A percentile compares a stretch with the other conserved stretches of the same genome.
Evolutionary conservation across 2,888 invertebrate species (phyloP).

Genomic region (Drosophila greeni): DNA sequence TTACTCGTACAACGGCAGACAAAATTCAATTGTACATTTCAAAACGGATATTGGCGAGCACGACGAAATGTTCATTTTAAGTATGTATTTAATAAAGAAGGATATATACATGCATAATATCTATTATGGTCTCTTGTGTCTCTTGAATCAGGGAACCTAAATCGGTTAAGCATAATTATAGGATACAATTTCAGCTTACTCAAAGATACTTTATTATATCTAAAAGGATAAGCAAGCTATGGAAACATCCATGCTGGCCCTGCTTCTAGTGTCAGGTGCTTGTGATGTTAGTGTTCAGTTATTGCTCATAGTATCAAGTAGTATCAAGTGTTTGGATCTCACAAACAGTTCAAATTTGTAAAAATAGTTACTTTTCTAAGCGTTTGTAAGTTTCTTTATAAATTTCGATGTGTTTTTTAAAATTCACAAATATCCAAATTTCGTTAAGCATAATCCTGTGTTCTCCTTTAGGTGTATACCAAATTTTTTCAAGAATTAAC

Average conservation of each 20-base stretch:
- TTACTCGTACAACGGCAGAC: constrained; percentile 39
- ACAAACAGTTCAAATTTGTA: too few species aligned
- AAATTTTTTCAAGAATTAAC: not conserved
- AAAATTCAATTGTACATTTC: constrained; percentile 47
- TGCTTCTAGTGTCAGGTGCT: not conserved
- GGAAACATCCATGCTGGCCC: not conserved
- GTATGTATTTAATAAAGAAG: constrained; percentile 42
- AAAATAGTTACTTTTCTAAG: not conserved
- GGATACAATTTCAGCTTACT: not conserved
- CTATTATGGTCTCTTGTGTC: not conserved
- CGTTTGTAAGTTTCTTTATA: not conserved
- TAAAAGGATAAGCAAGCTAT: not conserved
- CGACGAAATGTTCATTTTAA: constrained; percentile 37
- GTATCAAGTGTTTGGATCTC: too few species aligned
- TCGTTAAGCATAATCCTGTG: not conserved
- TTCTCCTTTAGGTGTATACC: not conserved
- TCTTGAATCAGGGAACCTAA: too few species aligned
- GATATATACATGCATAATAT: constrained; percentile 27
- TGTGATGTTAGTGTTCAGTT: too few species aligned
- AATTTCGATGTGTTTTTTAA: too few species aligned
- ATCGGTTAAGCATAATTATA: too few species aligned
- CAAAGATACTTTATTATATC: too few species aligned
- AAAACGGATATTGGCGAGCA: constrained; percentile 37
- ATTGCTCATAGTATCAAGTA: too few species aligned
- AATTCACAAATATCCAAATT: too few species aligned